Conservation (phyloP, 2,113 vertebrate genomes). For the Girardinichthys multiradiatus region DNA sequence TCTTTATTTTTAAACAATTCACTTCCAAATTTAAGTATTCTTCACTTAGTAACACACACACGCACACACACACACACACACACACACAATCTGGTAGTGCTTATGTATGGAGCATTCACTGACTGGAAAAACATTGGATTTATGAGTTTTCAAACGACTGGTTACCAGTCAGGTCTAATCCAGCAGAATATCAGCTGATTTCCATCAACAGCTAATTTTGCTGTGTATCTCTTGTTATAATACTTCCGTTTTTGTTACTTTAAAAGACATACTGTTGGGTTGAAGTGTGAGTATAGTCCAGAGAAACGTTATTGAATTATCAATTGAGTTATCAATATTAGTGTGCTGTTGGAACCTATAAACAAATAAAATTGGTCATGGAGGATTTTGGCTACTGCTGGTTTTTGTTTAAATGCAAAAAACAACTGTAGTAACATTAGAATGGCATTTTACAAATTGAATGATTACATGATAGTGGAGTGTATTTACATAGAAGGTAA, state of each 20-base stretch:
- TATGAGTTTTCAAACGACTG: background rate
- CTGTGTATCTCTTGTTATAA: background rate
- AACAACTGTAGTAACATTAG: background rate
- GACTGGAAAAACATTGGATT: background rate
- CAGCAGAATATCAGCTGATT: background rate
- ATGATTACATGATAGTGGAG: background rate
- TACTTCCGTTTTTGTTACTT: constrained; percentile 5
- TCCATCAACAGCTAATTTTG: background rate
- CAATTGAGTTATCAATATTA: background rate
- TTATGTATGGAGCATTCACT: background rate
- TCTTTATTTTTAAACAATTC: too few relatives aligned
- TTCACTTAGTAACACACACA: too few relatives aligned
- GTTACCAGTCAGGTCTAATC: background rate
- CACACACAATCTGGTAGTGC: background rate
- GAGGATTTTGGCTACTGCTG: background rate
- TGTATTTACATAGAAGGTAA: background rate
- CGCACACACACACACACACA: too few relatives aligned
- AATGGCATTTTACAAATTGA: background rate
- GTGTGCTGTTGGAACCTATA: constrained; percentile 9
- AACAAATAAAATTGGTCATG: constrained; percentile 12
- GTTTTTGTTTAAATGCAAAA: background rate
- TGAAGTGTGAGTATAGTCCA: constrained; percentile 7
- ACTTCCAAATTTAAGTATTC: too few relatives aligned
- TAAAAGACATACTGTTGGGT: constrained; percentile 13
- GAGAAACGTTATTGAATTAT: constrained; percentile 15